Percentiles rank a stretch among this genome's conserved stretches.
phyloP scores from a whole-genome alignment of 1,140 invertebrate genomes.

The Teleogryllus occipitalis region DNA sequence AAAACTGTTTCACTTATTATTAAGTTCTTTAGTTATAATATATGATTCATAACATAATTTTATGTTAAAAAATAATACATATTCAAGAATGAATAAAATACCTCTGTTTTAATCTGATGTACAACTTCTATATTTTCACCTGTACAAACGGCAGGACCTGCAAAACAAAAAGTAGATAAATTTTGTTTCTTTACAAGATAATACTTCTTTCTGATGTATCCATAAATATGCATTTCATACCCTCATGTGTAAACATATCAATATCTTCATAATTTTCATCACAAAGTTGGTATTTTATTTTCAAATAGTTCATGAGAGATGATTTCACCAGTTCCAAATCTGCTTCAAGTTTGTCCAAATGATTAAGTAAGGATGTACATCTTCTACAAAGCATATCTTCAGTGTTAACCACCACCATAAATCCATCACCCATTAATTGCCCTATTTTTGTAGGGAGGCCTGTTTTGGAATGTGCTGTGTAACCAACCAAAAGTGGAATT shows the following conservation, averaged over 20 bases:
- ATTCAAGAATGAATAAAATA: not conserved
- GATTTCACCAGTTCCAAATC: constrained; percentile 26
- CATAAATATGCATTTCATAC: not conserved
- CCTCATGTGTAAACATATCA: not conserved
- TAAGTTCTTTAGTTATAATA: too few relatives aligned
- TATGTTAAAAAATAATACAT: too few relatives aligned
- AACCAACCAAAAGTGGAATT: constrained; percentile 24
- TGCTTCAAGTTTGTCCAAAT: constrained; percentile 28
- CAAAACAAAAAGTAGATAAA: not conserved
- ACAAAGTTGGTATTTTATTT: constrained; percentile 26
- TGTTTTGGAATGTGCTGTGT: constrained; percentile 26
- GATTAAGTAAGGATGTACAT: constrained; percentile 27
- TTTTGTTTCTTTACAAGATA: not conserved
- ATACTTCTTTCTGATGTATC: too few relatives aligned
- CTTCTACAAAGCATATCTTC: constrained; percentile 27
- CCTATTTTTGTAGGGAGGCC: constrained; percentile 28
- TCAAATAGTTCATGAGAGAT: constrained; percentile 25
- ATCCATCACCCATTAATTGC: constrained; percentile 29
- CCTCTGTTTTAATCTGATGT: not conserved
- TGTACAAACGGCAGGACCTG: not conserved
- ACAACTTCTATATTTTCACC: not conserved
- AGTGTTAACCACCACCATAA: constrained; percentile 26
- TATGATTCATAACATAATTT: too few relatives aligned
- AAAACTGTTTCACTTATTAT: too few relatives aligned
- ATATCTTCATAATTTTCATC: not conserved